A percentile compares a stretch with the other conserved stretches of the same genome.
phyloP scores from a whole-genome alignment of 2,113 vertebrate genomes.

The Sebastes schlegelii region DNA sequence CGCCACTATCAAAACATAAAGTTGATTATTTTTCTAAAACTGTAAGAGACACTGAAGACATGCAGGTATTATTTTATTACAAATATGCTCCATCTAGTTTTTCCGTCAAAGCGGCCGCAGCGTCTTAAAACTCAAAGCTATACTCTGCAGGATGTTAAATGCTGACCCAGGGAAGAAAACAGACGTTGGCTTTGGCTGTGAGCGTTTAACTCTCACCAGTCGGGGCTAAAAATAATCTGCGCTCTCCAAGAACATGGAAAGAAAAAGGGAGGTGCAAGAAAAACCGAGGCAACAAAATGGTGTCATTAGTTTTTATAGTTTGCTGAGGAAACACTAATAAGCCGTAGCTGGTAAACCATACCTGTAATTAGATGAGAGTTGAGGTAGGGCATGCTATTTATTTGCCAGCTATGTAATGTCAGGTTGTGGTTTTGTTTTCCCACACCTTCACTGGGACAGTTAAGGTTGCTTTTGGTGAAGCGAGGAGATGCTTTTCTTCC shows the following conservation, averaged over 20 bases:
- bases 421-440: conserved; percentile 65
- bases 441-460: conserved; percentile 64
- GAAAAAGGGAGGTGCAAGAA: conserved; percentile 62
- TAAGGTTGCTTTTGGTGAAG: conserved; percentile 50
- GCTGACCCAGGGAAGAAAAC: conserved; percentile 73
- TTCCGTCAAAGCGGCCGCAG: conserved; percentile 35
- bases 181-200: conserved; percentile 68
- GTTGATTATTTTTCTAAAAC: conserved; percentile 40
- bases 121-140: conserved; percentile 51
- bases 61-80: conserved; percentile 30
- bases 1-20: conserved; percentile 21
- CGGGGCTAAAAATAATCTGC: conserved; percentile 73
- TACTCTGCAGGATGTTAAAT: conserved; percentile 62
- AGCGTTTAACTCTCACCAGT: conserved; percentile 66
- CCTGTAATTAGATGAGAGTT: conserved; percentile 75
- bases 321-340: conserved; percentile 77
- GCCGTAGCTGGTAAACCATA: conserved; percentile 78
- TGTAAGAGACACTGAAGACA: conserved; percentile 13
- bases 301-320: conserved; percentile 82
- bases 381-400: conserved; percentile 75
- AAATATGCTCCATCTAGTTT: conserved; percentile 31
- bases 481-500: conserved; percentile 47
- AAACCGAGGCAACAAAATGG: conserved; percentile 71
- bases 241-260: conserved; percentile 75
- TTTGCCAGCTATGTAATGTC: conserved; percentile 69